Conservation (phyloP, 2,797 vertebrate species). For the Tapirus indicus region DNA sequence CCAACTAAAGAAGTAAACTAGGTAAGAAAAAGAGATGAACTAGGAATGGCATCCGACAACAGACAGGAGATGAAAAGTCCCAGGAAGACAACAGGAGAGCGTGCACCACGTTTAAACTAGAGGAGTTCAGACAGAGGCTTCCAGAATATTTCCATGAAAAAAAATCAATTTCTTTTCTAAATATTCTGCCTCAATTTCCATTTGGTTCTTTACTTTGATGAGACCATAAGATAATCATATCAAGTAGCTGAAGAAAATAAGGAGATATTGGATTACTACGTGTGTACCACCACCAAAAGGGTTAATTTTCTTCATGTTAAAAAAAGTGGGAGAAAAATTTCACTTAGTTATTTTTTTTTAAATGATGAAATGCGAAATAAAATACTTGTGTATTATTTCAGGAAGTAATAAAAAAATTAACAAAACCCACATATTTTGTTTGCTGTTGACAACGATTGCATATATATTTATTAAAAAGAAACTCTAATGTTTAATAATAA, state of each 20-base stretch:
- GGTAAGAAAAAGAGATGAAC: not conserved
- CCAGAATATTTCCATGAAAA: not conserved
- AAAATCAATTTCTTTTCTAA: not conserved
- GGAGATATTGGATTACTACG: not conserved
- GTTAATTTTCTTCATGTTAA: not conserved
- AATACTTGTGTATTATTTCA: constrained; percentile 13
- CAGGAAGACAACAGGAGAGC: not conserved
- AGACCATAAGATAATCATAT: not conserved
- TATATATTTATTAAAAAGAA: not conserved
- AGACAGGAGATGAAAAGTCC: not conserved
- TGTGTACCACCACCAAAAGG: not conserved
- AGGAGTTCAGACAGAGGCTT: not conserved
- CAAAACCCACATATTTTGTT: not conserved
- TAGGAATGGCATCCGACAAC: not conserved
- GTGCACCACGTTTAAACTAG: not conserved
- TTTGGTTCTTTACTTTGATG: not conserved
- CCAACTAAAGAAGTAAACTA: not conserved
- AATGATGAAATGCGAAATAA: not conserved
- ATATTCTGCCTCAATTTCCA: not conserved
- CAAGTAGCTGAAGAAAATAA: constrained; percentile 10
- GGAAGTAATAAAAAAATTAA: not conserved
- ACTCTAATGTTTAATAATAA: not conserved
- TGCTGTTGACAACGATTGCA: not conserved
- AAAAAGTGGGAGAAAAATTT: not conserved
- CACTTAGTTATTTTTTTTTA: not conserved